Percentiles rank a stretch among this genome's conserved stretches.
Evolutionary conservation across 2,113 vertebrate species (phyloP).

Genomic region (Hucho hucho): DNA sequence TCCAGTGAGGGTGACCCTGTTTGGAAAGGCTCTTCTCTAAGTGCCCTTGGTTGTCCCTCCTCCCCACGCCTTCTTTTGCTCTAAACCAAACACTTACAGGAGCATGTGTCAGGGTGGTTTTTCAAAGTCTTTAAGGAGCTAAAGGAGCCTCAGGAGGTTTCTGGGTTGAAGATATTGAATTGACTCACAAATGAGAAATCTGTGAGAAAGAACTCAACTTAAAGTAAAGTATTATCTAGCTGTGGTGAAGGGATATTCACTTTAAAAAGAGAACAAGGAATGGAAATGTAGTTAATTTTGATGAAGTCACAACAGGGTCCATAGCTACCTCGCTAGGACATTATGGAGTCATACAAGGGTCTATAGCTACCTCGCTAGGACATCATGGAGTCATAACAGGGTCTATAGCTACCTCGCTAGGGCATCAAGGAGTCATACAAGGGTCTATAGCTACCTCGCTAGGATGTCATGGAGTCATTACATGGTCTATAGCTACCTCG

Average conservation of each 20-base stretch:
- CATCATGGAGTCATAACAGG: too few species aligned
- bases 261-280: neutral
- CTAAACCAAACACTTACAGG: slow-evolving; percentile 24
- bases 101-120: slow-evolving; percentile 20
- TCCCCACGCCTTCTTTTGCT: slow-evolving; percentile 24
- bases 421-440: neutral
- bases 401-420: neutral
- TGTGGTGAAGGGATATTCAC: neutral
- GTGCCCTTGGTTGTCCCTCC: slow-evolving; percentile 57
- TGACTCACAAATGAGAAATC: slow-evolving; percentile 38
- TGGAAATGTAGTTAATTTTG: neutral
- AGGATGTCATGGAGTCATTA: neutral
- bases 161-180: slow-evolving; percentile 35
- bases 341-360: neutral
- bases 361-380: neutral
- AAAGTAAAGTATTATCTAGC: neutral
- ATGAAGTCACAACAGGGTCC: neutral
- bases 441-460: neutral
- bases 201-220: neutral
- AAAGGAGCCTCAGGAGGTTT: slow-evolving; percentile 10
- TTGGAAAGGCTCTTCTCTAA: slow-evolving; percentile 50
- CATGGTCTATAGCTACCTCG: neutral
- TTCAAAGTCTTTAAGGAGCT: slow-evolving; percentile 10
- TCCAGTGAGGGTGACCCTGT: slow-evolving; percentile 55
- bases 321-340: neutral